These are phyloP conservation scores for Cheirogaleus major DNA, from an alignment of 2,797 vertebrate genomes.

Conservation along the genomic window DNA sequence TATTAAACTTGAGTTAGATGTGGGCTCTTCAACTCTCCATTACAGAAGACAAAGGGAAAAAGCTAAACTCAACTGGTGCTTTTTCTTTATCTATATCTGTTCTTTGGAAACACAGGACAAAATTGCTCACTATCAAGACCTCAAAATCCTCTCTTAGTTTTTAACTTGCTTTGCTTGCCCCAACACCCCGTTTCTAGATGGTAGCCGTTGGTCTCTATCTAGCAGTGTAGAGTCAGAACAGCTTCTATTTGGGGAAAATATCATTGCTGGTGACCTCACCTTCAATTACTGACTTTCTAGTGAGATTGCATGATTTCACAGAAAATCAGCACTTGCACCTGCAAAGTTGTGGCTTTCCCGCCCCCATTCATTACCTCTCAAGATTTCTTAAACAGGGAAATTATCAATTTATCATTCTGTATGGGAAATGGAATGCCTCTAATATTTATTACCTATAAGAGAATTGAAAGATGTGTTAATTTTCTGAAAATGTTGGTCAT, in stretches of 20 bases:
- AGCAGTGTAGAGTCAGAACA: background rate
- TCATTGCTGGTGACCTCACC: background rate
- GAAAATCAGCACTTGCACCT: background rate
- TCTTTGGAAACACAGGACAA: background rate
- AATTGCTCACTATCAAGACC: background rate
- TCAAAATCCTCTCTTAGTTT: background rate
- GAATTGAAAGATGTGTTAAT: background rate
- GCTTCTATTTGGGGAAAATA: background rate
- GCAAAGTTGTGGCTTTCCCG: background rate
- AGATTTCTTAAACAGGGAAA: slow-evolving; percentile 1
- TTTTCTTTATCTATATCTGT: background rate
- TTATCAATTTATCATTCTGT: background rate
- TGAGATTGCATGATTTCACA: background rate
- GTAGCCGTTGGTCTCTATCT: background rate
- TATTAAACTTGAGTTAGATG: background rate
- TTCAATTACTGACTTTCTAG: background rate
- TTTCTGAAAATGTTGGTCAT: background rate
- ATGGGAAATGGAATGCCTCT: background rate
- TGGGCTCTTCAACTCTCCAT: background rate
- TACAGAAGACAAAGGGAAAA: background rate
- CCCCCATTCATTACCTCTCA: background rate
- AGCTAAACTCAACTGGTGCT: rapidly evolving
- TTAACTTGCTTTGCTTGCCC: background rate
- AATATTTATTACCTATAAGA: background rate
- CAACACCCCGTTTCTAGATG: background rate